Conservation (phyloP, 37 sponge, comb jelly and placozoan genomes). For the Ianthella basta region DNA sequence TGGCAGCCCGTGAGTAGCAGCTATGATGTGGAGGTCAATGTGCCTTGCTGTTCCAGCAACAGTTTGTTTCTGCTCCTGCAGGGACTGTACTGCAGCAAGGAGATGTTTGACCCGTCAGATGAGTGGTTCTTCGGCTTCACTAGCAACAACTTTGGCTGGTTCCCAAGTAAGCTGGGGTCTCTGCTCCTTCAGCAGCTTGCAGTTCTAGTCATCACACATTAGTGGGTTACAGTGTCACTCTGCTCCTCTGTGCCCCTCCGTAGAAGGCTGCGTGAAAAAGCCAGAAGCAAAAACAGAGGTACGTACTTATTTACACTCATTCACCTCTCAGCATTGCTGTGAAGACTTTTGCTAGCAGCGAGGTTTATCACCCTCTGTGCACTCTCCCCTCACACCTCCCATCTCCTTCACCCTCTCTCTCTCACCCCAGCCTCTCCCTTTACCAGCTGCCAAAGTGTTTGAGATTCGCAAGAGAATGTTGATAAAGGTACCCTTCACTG, state of each 20-base stretch:
- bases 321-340: no score
- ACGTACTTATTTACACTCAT: no score
- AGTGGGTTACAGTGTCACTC: constrained; percentile 11
- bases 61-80: background rate
- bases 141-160: constrained; percentile 62
- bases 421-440: background rate
- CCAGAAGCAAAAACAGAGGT: constrained; percentile 14
- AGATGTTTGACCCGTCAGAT: constrained; percentile 75
- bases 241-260: background rate
- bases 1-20: constrained; percentile 68
- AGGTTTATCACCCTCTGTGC: no score
- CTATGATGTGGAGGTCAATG: background rate
- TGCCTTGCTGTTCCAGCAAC: background rate
- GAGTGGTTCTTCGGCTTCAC: constrained; percentile 59
- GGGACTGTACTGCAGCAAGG: constrained; percentile 66
- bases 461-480: constrained; percentile 2
- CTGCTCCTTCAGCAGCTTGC: background rate
- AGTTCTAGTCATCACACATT: no score
- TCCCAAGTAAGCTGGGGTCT: constrained; percentile 58
- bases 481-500: constrained; percentile 8
- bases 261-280: constrained; percentile 17
- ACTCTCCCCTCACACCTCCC: no score
- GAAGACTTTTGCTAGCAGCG: no score
- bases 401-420: no score
- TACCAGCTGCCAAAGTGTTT: background rate